phyloP scores from a whole-genome alignment of 2,113 vertebrate species.

The Theristicus caerulescens region DNA sequence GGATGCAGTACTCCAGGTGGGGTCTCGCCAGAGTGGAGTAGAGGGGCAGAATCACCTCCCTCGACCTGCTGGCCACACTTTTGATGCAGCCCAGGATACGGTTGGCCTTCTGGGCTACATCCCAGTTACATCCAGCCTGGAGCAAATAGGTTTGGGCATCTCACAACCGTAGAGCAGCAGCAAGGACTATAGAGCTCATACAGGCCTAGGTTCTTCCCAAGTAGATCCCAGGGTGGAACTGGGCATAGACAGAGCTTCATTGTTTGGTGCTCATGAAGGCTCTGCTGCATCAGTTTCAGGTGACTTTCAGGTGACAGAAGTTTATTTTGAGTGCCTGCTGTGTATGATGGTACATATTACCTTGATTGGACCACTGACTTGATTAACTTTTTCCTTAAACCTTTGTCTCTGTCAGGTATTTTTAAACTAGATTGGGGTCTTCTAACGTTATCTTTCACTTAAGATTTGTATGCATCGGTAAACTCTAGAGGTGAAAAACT shows the following conservation, averaged over 20 bases:
- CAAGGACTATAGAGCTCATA: neutral
- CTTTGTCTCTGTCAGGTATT: conserved; percentile 6
- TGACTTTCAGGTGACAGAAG: neutral
- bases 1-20: neutral
- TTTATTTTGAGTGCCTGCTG: neutral
- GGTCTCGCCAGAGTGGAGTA: neutral
- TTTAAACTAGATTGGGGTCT: neutral
- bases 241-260: neutral
- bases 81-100: neutral
- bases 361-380: neutral
- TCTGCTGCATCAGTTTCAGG: neutral
- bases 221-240: neutral
- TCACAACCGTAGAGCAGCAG: neutral
- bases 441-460: neutral
- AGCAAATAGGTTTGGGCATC: neutral
- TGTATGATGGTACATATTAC: neutral
- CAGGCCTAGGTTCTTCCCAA: neutral
- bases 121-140: neutral
- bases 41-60: neutral
- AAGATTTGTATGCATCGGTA: neutral
- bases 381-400: neutral
- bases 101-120: neutral
- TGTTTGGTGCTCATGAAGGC: neutral
- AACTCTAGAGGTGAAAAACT: neutral
- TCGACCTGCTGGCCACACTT: neutral